Base-by-base conservation (phyloP, 1,140 invertebrate species). In the Diuraphis noxia region DNA sequence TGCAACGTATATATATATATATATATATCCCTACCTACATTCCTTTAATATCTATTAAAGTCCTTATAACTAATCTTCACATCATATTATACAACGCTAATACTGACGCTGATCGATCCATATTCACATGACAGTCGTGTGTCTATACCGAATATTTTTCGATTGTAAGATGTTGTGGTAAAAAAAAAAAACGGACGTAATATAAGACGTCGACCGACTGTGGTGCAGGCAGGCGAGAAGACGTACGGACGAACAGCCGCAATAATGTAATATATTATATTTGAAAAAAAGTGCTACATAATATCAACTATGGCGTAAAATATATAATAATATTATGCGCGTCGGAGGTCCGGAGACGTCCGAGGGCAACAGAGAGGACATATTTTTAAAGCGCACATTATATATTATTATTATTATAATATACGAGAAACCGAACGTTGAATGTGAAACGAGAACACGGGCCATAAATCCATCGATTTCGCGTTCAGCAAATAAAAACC, bases 401-500 rank as follows among this genome's bases (percentile, higher is more conserved):
- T 79, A 79, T 72, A 63, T 63, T 77, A 77, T 77, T 4, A 34
- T 77, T 77, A 77, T 77, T 23, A 38, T 38, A 38, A 79, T 79
- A 36, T 36, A 25, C 21, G 77, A 81, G 34, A 82, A 82, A 86
- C 25, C 30, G n/a, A 86, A 86, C 34, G n/a, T 52, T 13, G n/a
- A n/a, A 86, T 86, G 49, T 30, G n/a, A 41, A 72, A 41, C 49
- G 34, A 30, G 72, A 36, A 90, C 88, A 90, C 23, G 34, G 72
- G 43, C 21, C 41, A 82, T 91, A 91, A 90, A 90, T 90, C 88
- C 77, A 43, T 81, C 72, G 89, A 91, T 91, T 91, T 49, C 89
- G 72, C 89, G 89, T 91, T 90, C 41, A 21, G 43, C 43, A 82
- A 91, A 91, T 52, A 91, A 91, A 91, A 90, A 43, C 63, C 88